phyloP scores from a whole-genome alignment of 2,113 vertebrate species.

The Carollia perspicillata region DNA sequence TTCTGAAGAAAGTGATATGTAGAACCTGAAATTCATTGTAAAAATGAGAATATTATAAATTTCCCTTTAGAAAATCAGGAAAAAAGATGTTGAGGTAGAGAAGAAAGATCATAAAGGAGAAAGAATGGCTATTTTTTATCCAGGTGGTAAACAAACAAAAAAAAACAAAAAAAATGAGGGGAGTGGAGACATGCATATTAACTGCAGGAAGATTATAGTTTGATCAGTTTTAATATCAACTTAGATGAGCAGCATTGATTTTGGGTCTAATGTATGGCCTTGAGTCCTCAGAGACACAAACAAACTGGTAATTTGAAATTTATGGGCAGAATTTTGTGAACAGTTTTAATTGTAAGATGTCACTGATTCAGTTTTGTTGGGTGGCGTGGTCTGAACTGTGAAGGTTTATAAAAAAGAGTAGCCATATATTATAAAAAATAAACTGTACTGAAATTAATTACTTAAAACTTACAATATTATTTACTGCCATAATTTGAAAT shows the following conservation, averaged over 20 bases:
- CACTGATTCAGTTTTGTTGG: not conserved
- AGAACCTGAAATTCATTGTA: not conserved
- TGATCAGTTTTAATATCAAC: not conserved
- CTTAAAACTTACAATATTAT: not conserved
- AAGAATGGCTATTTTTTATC: not conserved
- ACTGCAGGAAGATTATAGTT: not conserved
- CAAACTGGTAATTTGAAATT: not conserved
- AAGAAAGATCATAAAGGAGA: not conserved
- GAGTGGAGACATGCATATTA: not conserved
- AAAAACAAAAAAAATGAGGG: not conserved
- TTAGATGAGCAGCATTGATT: not conserved
- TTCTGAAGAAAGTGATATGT: not conserved
- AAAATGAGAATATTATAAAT: not conserved
- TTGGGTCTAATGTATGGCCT: fast-evolving
- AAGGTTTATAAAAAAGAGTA: not conserved
- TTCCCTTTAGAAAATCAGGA: not conserved
- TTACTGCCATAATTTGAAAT: constrained; percentile 1
- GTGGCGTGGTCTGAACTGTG: not conserved
- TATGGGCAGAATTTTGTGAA: not conserved
- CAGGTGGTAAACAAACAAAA: not conserved
- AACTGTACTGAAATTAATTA: not conserved
- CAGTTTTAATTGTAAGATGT: not conserved
- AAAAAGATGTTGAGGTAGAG: not conserved
- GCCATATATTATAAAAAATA: not conserved
- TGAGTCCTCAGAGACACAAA: not conserved